Evolutionary conservation across 1,140 invertebrate genomes (phyloP).

Genomic region (Hyphantria cunea): DNA sequence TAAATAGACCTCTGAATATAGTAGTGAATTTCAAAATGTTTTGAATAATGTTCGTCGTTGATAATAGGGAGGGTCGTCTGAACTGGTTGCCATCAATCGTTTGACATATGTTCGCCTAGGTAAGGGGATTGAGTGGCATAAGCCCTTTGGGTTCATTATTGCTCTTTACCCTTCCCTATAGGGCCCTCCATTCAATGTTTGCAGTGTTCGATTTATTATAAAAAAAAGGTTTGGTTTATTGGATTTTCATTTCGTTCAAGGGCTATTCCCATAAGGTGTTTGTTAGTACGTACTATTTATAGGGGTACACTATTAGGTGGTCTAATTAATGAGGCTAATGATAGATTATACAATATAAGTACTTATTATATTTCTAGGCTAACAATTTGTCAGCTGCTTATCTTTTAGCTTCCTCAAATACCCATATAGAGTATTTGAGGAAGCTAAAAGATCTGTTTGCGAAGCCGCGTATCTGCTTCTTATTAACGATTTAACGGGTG

Average conservation of each 20-base stretch:
- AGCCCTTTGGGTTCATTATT: slow-evolving; percentile 74
- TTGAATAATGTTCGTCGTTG: slow-evolving; percentile 25
- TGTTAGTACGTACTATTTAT: too few species aligned
- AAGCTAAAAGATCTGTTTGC: too few species aligned
- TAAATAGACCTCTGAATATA: slow-evolving; percentile 41
- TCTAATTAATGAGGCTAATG: too few species aligned
- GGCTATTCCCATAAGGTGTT: too few species aligned
- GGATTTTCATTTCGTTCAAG: slow-evolving; percentile 31
- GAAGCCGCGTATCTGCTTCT: too few species aligned
- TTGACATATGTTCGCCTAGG: slow-evolving; percentile 71
- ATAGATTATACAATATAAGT: too few species aligned
- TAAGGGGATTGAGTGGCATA: slow-evolving; percentile 68
- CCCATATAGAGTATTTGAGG: too few species aligned
- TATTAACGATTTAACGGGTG: too few species aligned
- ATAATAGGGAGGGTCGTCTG: slow-evolving; percentile 35
- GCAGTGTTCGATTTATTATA: slow-evolving; percentile 57
- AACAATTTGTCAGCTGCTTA: too few species aligned
- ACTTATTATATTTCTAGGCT: too few species aligned
- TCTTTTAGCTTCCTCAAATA: too few species aligned
- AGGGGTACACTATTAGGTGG: too few species aligned
- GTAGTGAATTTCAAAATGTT: slow-evolving; percentile 16
- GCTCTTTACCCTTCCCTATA: slow-evolving; percentile 56
- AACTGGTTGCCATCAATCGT: slow-evolving; percentile 44
- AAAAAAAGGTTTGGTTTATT: slow-evolving; percentile 41
- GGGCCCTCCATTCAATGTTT: slow-evolving; percentile 62